These are phyloP conservation scores for Ophion slaviceki DNA, from an alignment of 2,888 invertebrate species.

Conservation along the genomic window DNA sequence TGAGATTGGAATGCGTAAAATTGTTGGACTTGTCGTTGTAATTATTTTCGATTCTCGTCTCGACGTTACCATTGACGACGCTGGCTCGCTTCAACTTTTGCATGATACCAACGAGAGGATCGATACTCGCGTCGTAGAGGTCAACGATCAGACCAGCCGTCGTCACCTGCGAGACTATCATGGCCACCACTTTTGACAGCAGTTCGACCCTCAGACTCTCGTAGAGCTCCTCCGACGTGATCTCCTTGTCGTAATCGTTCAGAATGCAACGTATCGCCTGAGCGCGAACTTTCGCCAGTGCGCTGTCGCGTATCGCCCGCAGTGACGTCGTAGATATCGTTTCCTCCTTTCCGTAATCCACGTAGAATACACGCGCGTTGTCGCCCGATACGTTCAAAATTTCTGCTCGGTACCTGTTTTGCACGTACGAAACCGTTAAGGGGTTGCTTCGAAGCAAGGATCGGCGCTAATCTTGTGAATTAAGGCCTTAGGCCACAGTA, in stretches of 20 bases:
- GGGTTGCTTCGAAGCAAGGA: too few relatives aligned
- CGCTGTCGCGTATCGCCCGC: constrained; percentile 87
- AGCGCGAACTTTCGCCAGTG: constrained; percentile 87
- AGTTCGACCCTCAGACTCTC: constrained; percentile 89
- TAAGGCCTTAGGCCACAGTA: too few relatives aligned
- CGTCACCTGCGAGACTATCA: constrained; percentile 85
- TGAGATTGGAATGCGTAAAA: constrained; percentile 49
- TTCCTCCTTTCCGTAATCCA: constrained; percentile 98
- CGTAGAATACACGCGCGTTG: constrained; percentile 90
- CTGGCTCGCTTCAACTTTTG: constrained; percentile 41
- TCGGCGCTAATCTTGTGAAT: not conserved
- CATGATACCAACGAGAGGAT: constrained; percentile 61
- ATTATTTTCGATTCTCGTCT: constrained; percentile 21
- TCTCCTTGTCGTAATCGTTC: constrained; percentile 87
- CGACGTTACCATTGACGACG: constrained; percentile 50
- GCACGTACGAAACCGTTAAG: too few relatives aligned
- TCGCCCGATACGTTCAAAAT: constrained; percentile 87
- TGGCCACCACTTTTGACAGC: constrained; percentile 87
- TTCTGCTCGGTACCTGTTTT: constrained; percentile 90
- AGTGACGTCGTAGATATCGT: constrained; percentile 87
- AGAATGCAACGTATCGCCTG: constrained; percentile 92
- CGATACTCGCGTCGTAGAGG: constrained; percentile 84
- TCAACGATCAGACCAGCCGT: constrained; percentile 86
- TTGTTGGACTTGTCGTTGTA: constrained; percentile 36
- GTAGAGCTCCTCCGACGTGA: constrained; percentile 85